Percentiles rank a stretch among this genome's conserved stretches.
Evolutionary conservation across 2,888 invertebrate genomes (phyloP).

Genomic region (Himalopsyche tibetana): DNA sequence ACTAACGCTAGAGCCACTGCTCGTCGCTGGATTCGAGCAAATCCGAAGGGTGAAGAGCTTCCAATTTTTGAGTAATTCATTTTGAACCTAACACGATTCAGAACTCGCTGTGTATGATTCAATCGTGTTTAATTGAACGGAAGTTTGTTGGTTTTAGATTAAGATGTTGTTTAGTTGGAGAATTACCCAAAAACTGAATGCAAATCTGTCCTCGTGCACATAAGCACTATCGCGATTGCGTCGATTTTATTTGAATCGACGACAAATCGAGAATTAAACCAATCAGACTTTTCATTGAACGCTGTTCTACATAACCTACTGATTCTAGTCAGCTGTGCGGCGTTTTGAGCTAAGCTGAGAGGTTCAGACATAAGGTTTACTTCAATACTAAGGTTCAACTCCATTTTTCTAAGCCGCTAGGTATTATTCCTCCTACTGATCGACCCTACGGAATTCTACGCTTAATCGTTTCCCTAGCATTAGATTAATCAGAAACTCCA

Average conservation of each 20-base stretch:
- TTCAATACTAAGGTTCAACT: constrained; percentile 38
- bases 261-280: constrained; percentile 31
- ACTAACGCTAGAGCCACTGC: constrained; percentile 13
- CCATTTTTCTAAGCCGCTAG: constrained; percentile 1
- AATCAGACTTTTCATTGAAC: constrained; percentile 40
- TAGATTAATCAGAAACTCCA: constrained; percentile 47
- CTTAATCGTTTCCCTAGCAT: constrained; percentile 53
- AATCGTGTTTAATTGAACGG: too few species aligned
- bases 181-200: constrained; percentile 1
- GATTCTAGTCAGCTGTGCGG: constrained; percentile 37
- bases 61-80: constrained; percentile 1
- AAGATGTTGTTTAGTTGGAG: too few species aligned
- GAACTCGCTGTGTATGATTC: too few species aligned
- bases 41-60: constrained; percentile 23
- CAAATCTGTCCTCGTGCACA: constrained; percentile 14
- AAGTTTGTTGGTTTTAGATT: too few species aligned
- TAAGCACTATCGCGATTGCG: constrained; percentile 34
- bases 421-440: neutral
- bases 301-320: neutral
- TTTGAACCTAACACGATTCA: too few species aligned
- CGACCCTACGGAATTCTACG: constrained; percentile 32
- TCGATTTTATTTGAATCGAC: neutral
- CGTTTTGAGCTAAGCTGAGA: constrained; percentile 37
- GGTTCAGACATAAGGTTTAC: constrained; percentile 37
- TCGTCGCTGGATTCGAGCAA: constrained; percentile 29